Evolutionary conservation across 2,797 vertebrate species (phyloP), one percentile per base, ranked within the genome.

Genomic region (Ctenochaetus hawaiiensis): DNA sequence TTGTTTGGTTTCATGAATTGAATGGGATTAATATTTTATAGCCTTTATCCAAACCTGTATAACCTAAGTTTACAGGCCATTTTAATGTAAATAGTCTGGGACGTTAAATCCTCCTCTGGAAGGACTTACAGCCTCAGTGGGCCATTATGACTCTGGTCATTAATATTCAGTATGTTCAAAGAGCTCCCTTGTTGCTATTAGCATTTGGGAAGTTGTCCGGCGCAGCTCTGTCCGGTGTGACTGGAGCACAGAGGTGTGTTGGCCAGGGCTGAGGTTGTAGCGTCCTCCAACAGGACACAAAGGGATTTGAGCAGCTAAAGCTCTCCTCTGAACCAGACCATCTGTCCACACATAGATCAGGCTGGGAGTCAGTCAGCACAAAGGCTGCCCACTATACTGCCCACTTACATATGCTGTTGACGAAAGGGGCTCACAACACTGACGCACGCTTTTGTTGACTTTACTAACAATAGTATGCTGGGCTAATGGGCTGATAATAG

Each of bases 271-370:
- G 67, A 74, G 20, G 52, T 59, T 45, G 77, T 34, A 26, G 73
- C 22, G 59, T 75, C 74, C 54, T 75, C 65, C 63, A n/a, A 53
- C 16, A 18, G 59, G 71, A 58, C 65, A 83, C 80, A 83, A 82
- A 78, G 14, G 61, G 76, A 81, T 81, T 81, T 82, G 59, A 77
- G 64, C 43, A 34, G 58, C 71, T 88, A 72, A 85, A 75, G 74
- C 59, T 77, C 51, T 44, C 51, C 60, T 72, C 56, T 81, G 71
- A 57, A 73, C 67, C 8, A 30, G 56, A 74, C 91, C 90, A 91
- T 93, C 92, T 92, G 92, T 87, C 89, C 77, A 30, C 53, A n/a
- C 65, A 68, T 39, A 66, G 48, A 54, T 52, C 30, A 6, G 54
- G 48, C 39, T 71, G 78, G 45, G 53, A 78, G 73, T 43, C 71